Evolutionary conservation across 2,113 vertebrate species (phyloP), one percentile per base, ranked within the genome.

Genomic region (Podilymbus podiceps): DNA sequence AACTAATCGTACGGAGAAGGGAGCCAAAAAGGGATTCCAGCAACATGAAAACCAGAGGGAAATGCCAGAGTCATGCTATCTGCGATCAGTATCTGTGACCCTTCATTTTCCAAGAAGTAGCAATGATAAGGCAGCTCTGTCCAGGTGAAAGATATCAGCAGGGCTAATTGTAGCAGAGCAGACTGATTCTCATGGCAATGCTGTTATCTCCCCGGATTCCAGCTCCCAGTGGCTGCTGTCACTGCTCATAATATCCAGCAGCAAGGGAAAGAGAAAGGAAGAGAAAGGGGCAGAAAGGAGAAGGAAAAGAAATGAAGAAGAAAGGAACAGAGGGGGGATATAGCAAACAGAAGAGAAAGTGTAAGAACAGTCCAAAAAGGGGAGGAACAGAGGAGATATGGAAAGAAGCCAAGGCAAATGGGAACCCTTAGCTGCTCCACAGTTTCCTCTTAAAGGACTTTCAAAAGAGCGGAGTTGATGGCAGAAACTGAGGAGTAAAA

Each of bases 181-280:
- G 86, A 49, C 87, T 53, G 84, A 77, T 95, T 93, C 90, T 93
- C 84, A 46, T 91, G 90, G 81, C 89, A 95, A 27, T 77, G 86
- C 83, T 95, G 88, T 96, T 96, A 97, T 96, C 95, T 95, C 67
- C 71, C 88, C 47, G 73, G 93, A 97, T 97, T 97, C 94, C 96
- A 92, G 75, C 85, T 96, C 94, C 89, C 88, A 89, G 92, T 3
- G 8, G 69, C 86, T 95, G 94, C 95, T 97, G 84, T 88, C 88
- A 64, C 73, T 96, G 88, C 84, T 94, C 79, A 85, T 67, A 94
- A 97, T 92, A 96, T 58, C 72, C 89, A 95, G 77, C 89, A 93
- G 92, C 24, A 8, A 56, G 63, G 42, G 23, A 69, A 67, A 81
- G 46, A 52, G 47, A 46, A 63, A 89, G 69, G 44, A 42, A 46